These are phyloP conservation scores for Brachionus manjavacas DNA, from an alignment of 1,140 invertebrate species.

Conservation along the genomic window DNA sequence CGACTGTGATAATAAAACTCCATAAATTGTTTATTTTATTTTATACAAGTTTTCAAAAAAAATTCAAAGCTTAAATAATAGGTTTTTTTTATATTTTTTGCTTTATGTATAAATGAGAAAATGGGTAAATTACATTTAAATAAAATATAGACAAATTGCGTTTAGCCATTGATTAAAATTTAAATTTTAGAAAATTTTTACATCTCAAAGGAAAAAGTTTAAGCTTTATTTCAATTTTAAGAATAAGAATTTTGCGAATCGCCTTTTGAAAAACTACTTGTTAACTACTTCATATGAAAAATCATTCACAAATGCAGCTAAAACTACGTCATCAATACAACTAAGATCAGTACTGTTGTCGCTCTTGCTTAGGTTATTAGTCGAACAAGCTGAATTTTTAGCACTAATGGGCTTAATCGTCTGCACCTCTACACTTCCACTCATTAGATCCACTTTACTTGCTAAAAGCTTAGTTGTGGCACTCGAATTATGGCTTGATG, in stretches of 20 bases:
- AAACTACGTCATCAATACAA: constrained; percentile 25
- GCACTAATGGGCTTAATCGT: neutral
- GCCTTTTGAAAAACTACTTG: neutral
- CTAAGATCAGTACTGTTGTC: constrained; percentile 26
- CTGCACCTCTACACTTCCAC: neutral
- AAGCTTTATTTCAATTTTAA: neutral
- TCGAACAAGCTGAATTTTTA: neutral
- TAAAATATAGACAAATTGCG: neutral
- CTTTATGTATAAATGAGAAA: neutral
- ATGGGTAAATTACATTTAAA: neutral
- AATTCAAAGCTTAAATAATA: neutral
- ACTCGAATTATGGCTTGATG: neutral
- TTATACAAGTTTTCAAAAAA: neutral
- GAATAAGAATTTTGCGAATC: neutral
- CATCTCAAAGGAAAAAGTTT: neutral
- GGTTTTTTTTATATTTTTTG: neutral
- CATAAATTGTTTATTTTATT: neutral
- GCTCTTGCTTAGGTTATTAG: neutral
- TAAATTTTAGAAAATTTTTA: neutral
- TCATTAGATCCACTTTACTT: constrained; percentile 4
- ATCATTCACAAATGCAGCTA: constrained; percentile 34
- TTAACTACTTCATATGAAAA: constrained; percentile 26
- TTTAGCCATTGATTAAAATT: neutral
- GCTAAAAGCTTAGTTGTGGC: neutral
- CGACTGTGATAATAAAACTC: neutral